Percentiles rank a stretch among this genome's conserved stretches.
phyloP scores from a whole-genome alignment of 1,140 invertebrate genomes.

The Battus philenor region DNA sequence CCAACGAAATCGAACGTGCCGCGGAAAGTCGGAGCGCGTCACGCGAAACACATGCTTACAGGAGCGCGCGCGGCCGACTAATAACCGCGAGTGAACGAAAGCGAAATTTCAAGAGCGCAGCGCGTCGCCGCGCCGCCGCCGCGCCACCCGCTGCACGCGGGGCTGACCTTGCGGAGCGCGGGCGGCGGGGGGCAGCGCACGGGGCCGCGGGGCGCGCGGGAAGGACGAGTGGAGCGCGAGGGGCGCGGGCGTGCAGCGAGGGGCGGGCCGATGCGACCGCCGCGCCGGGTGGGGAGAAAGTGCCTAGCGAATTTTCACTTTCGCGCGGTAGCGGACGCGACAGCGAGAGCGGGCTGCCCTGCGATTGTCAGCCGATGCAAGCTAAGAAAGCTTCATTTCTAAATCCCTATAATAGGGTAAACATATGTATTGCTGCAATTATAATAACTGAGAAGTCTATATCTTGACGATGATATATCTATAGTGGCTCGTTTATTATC shows the following conservation, averaged over 20 bases:
- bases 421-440: no score
- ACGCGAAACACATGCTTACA: conserved; percentile 66
- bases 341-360: conserved; percentile 22
- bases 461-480: no score
- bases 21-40: conserved; percentile 50
- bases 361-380: no score
- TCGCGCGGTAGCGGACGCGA: conserved; percentile 45
- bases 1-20: conserved; percentile 66
- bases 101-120: conserved; percentile 77
- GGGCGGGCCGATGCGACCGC: conserved; percentile 53
- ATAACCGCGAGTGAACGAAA: conserved; percentile 74
- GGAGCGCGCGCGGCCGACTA: conserved; percentile 74
- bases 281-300: conserved; percentile 67
- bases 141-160: conserved; percentile 51
- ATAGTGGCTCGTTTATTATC: no score
- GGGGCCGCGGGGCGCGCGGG: conserved; percentile 35
- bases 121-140: conserved; percentile 60
- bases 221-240: conserved; percentile 34
- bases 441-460: no score
- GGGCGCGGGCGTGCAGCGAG: conserved; percentile 39
- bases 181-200: conserved; percentile 21
- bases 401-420: no score
- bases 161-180: conserved; percentile 62
- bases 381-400: background rate
- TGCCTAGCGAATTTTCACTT: conserved; percentile 70